Evolutionary conservation across 1,140 invertebrate genomes (phyloP), one percentile per base, ranked within the genome.

Genomic region (Mamestra configurata): DNA sequence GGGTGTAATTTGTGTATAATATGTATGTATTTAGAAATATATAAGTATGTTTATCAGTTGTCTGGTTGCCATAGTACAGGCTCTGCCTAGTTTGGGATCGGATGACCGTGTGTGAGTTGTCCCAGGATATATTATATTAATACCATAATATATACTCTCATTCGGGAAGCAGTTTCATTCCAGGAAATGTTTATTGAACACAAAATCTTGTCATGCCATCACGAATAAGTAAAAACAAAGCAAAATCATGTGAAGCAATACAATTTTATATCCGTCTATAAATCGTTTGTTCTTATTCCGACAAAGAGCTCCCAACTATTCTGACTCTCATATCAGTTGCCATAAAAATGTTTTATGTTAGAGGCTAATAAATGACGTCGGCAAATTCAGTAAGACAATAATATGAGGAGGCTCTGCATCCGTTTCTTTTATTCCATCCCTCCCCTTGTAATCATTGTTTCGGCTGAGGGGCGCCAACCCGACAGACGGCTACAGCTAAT

Each of bases 341-440:
- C 85, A 94, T 95, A 95, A 94, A 95, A 93, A 95, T 95, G 93
- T 95, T 95, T 95, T 95, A 95, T 95, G 93, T 95, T 95, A 93
- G 88, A 90, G 89, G 92, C 93, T 93, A 95, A 95, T 95, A 95
- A 95, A 95, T 95, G 93, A 94, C 92, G 92, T 94, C 92, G 93
- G 92, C 93, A 93, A 93, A 93, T 94, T 93, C 87, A 82, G 91
- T 92, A 94, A 95, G 93, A 95, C 91, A 95, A 93, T 43, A 43
- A 43, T 95, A 93, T 89, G 92, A 93, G 88, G 88, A 84, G 87
- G 85, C 89, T 87, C 85, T 92, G 91, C 92, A 91, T 93, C 86
- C 89, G 88, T 87, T 90, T 89, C 83, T 88, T 90, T 92, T 90
- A 86, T 90, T 81, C 84, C 84, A 82, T 81, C 84, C 84, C 83